Percentiles rank a stretch among this genome's conserved stretches.
phyloP scores from a whole-genome alignment of 2,888 invertebrate species.

The Cremastobaeus sp. region DNA sequence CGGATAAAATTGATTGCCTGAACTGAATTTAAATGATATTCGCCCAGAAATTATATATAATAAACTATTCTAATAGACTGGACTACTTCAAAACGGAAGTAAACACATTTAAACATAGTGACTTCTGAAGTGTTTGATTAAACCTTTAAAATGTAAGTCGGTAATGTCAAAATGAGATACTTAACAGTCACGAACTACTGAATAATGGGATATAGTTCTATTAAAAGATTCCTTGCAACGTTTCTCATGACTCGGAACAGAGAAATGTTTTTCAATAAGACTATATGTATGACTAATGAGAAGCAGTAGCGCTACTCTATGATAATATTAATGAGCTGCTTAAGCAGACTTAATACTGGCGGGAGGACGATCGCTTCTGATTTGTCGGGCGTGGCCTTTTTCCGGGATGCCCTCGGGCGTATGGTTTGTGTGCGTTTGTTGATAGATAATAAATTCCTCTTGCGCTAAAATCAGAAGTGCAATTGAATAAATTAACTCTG shows the following conservation, averaged over 20 bases:
- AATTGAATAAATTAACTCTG: neutral
- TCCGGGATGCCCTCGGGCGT: slow-evolving; percentile 89
- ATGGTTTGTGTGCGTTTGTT: slow-evolving; percentile 90
- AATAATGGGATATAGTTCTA: no score
- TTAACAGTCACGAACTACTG: no score
- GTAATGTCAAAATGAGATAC: no score
- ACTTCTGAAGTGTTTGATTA: no score
- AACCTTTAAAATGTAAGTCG: no score
- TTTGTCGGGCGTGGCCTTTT: slow-evolving; percentile 79
- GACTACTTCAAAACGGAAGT: no score
- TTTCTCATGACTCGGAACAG: slow-evolving; percentile 10
- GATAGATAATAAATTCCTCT: slow-evolving; percentile 93
- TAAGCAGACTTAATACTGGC: slow-evolving; percentile 77
- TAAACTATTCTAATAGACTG: no score
- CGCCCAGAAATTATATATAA: no score
- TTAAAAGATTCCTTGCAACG: no score
- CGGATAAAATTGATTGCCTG: no score
- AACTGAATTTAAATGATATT: no score
- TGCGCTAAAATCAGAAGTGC: slow-evolving; percentile 80
- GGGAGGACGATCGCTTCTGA: slow-evolving; percentile 78
- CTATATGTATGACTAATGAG: slow-evolving; percentile 53
- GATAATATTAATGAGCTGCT: slow-evolving; percentile 76
- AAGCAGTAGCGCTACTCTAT: slow-evolving; percentile 69
- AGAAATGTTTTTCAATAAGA: slow-evolving; percentile 25
- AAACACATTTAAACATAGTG: no score